Conservation (phyloP, 1,140 invertebrate species). For the Drosophila yakuba region DNA sequence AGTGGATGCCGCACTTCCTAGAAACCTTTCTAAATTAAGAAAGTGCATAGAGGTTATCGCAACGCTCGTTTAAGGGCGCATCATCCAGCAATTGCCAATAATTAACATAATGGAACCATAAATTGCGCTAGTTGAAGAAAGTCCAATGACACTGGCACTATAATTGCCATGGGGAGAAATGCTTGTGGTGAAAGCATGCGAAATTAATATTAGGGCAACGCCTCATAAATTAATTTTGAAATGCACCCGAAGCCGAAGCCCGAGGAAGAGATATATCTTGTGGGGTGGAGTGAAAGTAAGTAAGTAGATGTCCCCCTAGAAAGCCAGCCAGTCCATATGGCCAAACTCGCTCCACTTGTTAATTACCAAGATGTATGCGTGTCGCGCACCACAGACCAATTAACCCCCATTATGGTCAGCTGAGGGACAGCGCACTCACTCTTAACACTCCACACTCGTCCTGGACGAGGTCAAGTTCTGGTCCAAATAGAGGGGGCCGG, state of each 20-base stretch:
- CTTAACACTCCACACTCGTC: conserved; percentile 57
- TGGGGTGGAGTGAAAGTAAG: conserved; percentile 46
- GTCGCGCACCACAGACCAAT: conserved; percentile 84
- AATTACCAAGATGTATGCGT: conserved; percentile 85
- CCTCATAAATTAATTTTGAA: conserved; percentile 81
- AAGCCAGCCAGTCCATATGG: conserved; percentile 59
- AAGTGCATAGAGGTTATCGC: conserved; percentile 65
- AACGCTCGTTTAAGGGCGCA: conserved; percentile 24
- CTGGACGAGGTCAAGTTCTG: conserved; percentile 75
- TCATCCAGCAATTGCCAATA: conserved; percentile 71
- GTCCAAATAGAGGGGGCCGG: conserved; percentile 49
- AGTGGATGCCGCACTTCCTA: background rate
- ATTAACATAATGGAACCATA: conserved; percentile 83
- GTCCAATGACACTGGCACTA: conserved; percentile 68
- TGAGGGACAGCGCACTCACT: conserved; percentile 26
- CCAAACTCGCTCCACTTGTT: conserved; percentile 65
- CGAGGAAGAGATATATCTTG: conserved; percentile 28
- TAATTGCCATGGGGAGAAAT: conserved; percentile 36
- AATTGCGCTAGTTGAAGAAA: conserved; percentile 72
- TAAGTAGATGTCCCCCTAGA: conserved; percentile 18
- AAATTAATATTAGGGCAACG: conserved; percentile 70
- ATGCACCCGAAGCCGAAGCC: conserved; percentile 37
- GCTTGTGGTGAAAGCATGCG: conserved; percentile 73
- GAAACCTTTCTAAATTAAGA: conserved; percentile 45
- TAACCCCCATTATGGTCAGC: conserved; percentile 83